These are phyloP conservation scores for Hippocampus comes DNA, from an alignment of 2,113 vertebrate genomes.

Conservation along the genomic window DNA sequence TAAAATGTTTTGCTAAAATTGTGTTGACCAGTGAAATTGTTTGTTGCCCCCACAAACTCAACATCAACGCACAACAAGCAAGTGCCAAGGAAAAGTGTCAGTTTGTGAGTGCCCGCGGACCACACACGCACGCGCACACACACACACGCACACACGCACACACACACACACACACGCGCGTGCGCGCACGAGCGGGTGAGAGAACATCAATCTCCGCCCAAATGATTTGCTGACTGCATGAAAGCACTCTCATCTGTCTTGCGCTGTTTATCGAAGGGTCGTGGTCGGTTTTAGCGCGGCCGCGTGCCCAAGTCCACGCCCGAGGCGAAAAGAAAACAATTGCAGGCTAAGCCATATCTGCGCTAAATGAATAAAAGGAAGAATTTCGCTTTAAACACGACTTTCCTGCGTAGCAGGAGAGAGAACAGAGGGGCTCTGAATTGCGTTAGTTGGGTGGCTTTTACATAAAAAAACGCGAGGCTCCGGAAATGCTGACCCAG, in stretches of 20 bases:
- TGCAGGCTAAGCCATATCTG: neutral
- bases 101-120: neutral
- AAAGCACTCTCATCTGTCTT: constrained; percentile 66
- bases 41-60: no score
- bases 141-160: constrained; percentile 4
- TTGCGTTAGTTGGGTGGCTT: neutral
- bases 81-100: neutral
- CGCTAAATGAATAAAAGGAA: constrained; percentile 8
- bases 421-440: neutral
- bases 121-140: constrained; percentile 17
- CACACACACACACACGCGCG: constrained; percentile 4
- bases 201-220: constrained; percentile 66
- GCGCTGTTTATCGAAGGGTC: constrained; percentile 59
- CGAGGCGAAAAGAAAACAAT: constrained; percentile 10
- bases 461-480: constrained; percentile 1
- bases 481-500: neutral
- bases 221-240: constrained; percentile 68
- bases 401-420: neutral
- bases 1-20: no score
- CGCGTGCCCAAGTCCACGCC: constrained; percentile 28
- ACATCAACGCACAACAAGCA: no score
- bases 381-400: constrained; percentile 13
- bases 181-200: constrained; percentile 7
- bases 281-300: constrained; percentile 47
- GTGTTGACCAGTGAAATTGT: no score